A percentile compares a stretch with the other conserved stretches of the same genome.
Evolutionary conservation across 1,140 invertebrate species (phyloP).

Genomic region (Caerostris darwini): DNA sequence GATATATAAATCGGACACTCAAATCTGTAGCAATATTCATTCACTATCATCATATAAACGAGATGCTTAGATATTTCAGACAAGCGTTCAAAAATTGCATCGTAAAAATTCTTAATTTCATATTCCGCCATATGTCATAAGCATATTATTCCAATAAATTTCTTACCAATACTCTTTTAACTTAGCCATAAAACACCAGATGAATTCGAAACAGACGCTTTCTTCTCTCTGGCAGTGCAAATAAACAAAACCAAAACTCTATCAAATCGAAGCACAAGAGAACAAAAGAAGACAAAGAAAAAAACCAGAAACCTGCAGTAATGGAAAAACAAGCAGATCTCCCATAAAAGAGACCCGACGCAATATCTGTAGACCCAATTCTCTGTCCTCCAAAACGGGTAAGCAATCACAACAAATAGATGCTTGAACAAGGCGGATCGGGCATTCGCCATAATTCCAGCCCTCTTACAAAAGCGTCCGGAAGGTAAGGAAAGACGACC

Average conservation of each 20-base stretch:
- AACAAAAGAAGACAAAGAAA: background rate
- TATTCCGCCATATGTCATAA: background rate
- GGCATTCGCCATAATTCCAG: constrained; percentile 4
- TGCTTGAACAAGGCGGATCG: constrained; percentile 7
- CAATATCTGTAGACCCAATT: constrained; percentile 46
- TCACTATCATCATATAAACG: too few relatives aligned
- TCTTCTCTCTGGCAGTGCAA: background rate
- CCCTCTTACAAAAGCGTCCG: background rate
- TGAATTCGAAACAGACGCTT: background rate
- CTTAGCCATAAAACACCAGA: background rate
- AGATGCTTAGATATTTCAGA: too few relatives aligned
- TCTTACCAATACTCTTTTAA: background rate
- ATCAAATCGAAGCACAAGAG: background rate
- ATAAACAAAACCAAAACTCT: background rate
- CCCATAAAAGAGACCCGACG: constrained; percentile 25
- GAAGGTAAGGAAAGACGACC: background rate
- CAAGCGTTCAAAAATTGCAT: background rate
- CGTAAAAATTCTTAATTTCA: background rate
- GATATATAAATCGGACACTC: too few relatives aligned
- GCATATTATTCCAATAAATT: background rate
- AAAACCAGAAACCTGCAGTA: background rate
- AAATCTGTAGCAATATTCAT: too few relatives aligned
- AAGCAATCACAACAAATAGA: constrained; percentile 61
- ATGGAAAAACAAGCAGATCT: constrained; percentile 36
- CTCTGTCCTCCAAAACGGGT: constrained; percentile 9